Conservation (phyloP, 64 coral and sea anemone species). For the Pocillopora damicornis region DNA sequence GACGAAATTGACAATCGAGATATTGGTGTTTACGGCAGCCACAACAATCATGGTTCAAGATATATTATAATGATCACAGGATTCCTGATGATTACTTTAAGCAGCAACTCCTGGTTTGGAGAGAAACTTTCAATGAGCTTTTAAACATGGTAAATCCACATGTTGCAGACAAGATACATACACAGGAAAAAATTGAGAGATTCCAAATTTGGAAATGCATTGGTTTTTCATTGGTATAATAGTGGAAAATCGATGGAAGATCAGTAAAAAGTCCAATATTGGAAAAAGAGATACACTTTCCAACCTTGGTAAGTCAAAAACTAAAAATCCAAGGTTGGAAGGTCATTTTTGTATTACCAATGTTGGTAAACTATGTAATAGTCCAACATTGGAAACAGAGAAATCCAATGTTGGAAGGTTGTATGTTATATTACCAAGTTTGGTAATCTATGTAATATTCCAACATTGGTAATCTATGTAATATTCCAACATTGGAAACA, state of each 20-base stretch:
- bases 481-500: not conserved
- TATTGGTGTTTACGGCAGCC: too few relatives aligned
- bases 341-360: not conserved
- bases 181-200: not conserved
- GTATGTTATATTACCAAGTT: not conserved
- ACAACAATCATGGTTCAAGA: too few relatives aligned
- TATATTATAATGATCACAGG: too few relatives aligned
- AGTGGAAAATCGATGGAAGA: conserved; percentile 23
- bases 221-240: conserved; percentile 11
- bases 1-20: too few relatives aligned
- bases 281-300: conserved; percentile 26
- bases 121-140: too few relatives aligned
- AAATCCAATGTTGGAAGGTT: conserved; percentile 7
- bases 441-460: conserved; percentile 13
- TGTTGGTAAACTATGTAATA: not conserved
- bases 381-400: not conserved
- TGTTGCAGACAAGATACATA: too few relatives aligned
- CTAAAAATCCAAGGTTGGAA: conserved; percentile 17
- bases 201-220: conserved; percentile 32
- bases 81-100: too few relatives aligned
- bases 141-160: too few relatives aligned
- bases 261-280: conserved; percentile 30
- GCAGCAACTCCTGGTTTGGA: too few relatives aligned
- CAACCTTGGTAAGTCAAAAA: conserved; percentile 21
- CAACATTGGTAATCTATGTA: conserved; percentile 11